A percentile compares a stretch with the other conserved stretches of the same genome.
phyloP scores from a whole-genome alignment of 2,113 vertebrate genomes.

The Cyphomyrus discorhynchus region DNA sequence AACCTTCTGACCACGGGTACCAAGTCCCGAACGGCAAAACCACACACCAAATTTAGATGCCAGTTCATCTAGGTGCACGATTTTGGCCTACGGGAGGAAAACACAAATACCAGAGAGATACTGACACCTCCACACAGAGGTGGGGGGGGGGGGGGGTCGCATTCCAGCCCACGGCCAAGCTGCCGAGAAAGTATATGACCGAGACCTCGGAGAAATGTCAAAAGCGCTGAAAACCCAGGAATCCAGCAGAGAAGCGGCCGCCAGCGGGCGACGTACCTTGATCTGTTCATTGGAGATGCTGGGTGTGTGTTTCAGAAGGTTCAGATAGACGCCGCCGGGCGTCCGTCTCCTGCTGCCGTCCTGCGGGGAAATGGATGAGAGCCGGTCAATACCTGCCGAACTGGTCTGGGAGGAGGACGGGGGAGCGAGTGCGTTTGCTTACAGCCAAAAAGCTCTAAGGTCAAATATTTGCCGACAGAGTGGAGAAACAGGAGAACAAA shows the following conservation, averaged over 20 bases:
- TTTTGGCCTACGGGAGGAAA: not conserved
- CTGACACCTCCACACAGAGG: not conserved
- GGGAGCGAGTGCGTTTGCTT: not conserved
- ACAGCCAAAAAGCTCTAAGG: not conserved
- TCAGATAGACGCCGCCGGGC: constrained; percentile 90
- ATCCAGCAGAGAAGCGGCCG: not conserved
- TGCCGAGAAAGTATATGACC: not conserved
- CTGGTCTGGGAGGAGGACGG: not conserved
- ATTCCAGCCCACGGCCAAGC: not conserved
- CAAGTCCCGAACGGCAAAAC: not conserved
- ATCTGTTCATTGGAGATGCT: constrained; percentile 78
- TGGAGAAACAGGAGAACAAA: not conserved
- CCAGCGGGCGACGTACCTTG: constrained; percentile 59
- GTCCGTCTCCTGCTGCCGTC: constrained; percentile 89
- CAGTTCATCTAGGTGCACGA: not conserved
- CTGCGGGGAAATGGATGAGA: constrained; percentile 46
- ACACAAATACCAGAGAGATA: not conserved
- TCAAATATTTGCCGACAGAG: not conserved
- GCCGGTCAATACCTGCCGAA: not conserved
- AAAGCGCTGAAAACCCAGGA: not conserved
- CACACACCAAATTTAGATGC: not conserved
- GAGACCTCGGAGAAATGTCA: not conserved
- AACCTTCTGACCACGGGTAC: not conserved
- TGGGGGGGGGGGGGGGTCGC: not conserved
- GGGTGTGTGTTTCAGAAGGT: constrained; percentile 86